Evolutionary conservation across 2,797 vertebrate genomes (phyloP), one percentile per base, ranked within the genome.

Genomic region (Luscinia megarhynchos): DNA sequence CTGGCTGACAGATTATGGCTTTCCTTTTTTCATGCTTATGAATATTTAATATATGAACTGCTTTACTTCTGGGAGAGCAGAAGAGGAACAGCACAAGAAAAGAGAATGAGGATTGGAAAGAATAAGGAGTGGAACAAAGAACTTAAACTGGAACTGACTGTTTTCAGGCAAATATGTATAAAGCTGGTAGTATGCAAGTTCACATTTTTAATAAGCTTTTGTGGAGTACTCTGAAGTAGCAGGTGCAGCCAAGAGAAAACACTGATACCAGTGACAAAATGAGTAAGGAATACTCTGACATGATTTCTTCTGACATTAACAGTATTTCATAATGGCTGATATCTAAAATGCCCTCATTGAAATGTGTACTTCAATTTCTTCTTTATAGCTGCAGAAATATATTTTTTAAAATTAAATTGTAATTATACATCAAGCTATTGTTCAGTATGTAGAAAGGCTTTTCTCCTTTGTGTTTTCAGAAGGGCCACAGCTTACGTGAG

Each of bases 401-500:
- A 3, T 38, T 46, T 34, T 36, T 63, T 8, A 2, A 8, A 66
- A 66, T 54, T 59, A 30, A 57, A 26, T 50, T 45, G 32, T 38
- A 43, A 15, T 16, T 87, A 53, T 45, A n/a, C 23, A 15, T 43
- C 61, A 18, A 40, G 29, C 23, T 84, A 3, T 27, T 78, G 5
- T 46, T 51, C 19, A 45, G 9, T 84, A 12, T 53, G 4, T 57
- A 43, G 32, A 69, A 62, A 43, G 9, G 1, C 29, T n/a, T 48
- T 79, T 81, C 32, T 70, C 6, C 5, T 51, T 73, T 74, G 3
- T 66, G 2, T 97, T 96, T 96, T 63, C 97, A 99, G 99, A 99
- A 99, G 97, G 99, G 99, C 63, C 98, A 99, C 97, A 99, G 99
- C 97, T 98, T 99, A 93, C 98, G 98, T 27, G 99, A 99, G 96